Base-by-base conservation (phyloP, 1,140 invertebrate species). In the Drosophila trapezifrons region DNA sequence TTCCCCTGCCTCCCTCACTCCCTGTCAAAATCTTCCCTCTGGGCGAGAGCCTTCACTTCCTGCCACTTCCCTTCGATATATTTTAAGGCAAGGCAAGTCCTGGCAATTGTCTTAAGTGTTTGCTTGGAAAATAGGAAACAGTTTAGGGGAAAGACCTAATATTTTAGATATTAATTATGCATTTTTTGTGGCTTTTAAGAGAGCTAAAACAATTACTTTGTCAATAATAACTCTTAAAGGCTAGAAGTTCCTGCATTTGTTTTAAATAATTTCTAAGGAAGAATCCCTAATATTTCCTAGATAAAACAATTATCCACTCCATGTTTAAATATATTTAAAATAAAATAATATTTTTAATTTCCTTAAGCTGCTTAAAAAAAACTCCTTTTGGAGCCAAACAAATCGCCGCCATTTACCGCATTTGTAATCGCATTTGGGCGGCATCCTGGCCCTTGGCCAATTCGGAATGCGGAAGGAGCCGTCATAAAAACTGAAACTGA, bases 401-500 rank as follows among this genome's bases (percentile, higher is more conserved):
- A 42, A 32, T 22, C 32, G 29, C 29, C 8, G n/a, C 38, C 55
- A 37, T 62, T 45, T 29, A 45, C 17, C 25, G 17, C 27, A 18
- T 38, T 69, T 22, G n/a, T 35, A 40, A 27, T 56, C 29, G 66
- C 47, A 45, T 25, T 69, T 40, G 25, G 38, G 18, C 4, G 25
- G 10, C 29, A 15, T 37, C 22, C 70, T 84, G 80, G 83, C 79
- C 17, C 20, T 10, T 17, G 63, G 80, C 80, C 80, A 84, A 76
- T 67, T 25, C 10, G 55, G 12, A 12, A 12, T 35, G 29, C 77
- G 81, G 74, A 84, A 70, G 74, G 43, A 51, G 43, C 83, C 43
- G 65, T 83, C 83, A 77, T 87, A 87, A 86, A 78, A 32, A 32
- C 57, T 57, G 81, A 46, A 74, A 40, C 66, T 45, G 46, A 54